These are phyloP conservation scores for Lydus trimaculatus DNA, from an alignment of 2,888 invertebrate species.

Conservation along the genomic window DNA sequence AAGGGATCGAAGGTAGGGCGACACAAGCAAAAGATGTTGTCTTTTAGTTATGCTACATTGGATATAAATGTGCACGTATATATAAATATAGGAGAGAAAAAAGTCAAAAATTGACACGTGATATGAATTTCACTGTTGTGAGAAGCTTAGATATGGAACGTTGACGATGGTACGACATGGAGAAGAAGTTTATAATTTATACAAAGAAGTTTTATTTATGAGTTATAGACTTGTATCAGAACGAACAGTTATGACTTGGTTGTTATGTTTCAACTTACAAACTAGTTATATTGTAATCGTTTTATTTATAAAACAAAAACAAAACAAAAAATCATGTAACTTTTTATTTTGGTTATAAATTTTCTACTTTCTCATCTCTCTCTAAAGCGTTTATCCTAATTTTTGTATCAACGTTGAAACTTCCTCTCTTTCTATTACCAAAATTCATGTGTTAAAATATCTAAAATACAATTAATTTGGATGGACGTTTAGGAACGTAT, in stretches of 20 bases:
- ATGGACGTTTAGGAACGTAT: slow-evolving; percentile 3
- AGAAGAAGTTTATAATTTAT: slow-evolving; percentile 1
- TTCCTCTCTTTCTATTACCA: no score
- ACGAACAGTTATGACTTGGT: slow-evolving; percentile 26
- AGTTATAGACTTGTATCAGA: slow-evolving; percentile 27
- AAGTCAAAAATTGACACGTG: slow-evolving; percentile 20
- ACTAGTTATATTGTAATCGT: slow-evolving; percentile 24
- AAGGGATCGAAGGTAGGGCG: background rate
- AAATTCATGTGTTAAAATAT: background rate
- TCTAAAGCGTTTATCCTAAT: background rate
- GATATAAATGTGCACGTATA: background rate
- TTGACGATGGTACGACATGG: background rate
- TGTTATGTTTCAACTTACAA: slow-evolving; percentile 29
- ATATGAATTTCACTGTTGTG: slow-evolving; percentile 22
- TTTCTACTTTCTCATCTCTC: slow-evolving; percentile 12
- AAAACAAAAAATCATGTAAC: slow-evolving; percentile 22
- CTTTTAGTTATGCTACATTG: slow-evolving; percentile 17
- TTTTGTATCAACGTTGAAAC: no score
- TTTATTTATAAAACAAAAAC: background rate
- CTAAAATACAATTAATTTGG: background rate
- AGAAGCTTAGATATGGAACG: background rate
- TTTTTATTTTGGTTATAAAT: slow-evolving; percentile 23
- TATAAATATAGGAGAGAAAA: slow-evolving; percentile 11
- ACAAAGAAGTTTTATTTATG: slow-evolving; percentile 7
- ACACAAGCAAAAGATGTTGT: slow-evolving; percentile 14